Evolutionary conservation across 2,113 vertebrate genomes (phyloP), one percentile per base, ranked within the genome.

Genomic region (Casuarius casuarius): DNA sequence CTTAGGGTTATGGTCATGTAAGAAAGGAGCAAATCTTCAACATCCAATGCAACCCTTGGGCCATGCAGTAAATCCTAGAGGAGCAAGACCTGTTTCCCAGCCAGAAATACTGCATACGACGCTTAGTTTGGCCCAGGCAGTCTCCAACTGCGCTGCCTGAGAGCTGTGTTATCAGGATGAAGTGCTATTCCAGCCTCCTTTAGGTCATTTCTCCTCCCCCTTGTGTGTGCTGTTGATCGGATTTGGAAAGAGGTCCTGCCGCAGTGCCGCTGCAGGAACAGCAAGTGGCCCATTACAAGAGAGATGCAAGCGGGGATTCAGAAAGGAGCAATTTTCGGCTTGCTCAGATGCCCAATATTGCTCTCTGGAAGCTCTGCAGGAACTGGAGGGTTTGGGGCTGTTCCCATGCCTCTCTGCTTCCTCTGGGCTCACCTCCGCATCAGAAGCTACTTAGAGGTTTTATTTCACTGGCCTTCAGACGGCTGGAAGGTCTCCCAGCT

Each of bases 311-410:
- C 71, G 14, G 5, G 84, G 73, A 76, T 79, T 84, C 89, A 66
- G 86, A 95, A 92, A 94, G 52, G 70, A 89, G 46, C 87, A 84
- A 85, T 96, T 96, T 95, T 91, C 77, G 62, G 66, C 84, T 96
- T 93, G 86, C 40, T 56, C 33, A 93, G 88, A 86, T 86, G 65
- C 62, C 68, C 10, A 0, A 7, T 59, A 12, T 86, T 80, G n/a
- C 73, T 92, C 25, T 90, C 56, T 91, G 84, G 80, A 89, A 61
- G 52, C 87, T 93, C 95, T 92, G 77, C 87, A 82, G 95, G 95
- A 93, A 62, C 70, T 81, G 7, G 78, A 89, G 61, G 12, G 42
- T 78, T 15, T 66, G 29, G 61, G 83, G 23, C 80, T 82, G 22
- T 70, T 84, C 87, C 52, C 61, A 28, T 90, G 66, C n/a, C 74